phyloP scores from a whole-genome alignment of 35 echinoderm and acorn worm genomes.

The Diadema setosum region DNA sequence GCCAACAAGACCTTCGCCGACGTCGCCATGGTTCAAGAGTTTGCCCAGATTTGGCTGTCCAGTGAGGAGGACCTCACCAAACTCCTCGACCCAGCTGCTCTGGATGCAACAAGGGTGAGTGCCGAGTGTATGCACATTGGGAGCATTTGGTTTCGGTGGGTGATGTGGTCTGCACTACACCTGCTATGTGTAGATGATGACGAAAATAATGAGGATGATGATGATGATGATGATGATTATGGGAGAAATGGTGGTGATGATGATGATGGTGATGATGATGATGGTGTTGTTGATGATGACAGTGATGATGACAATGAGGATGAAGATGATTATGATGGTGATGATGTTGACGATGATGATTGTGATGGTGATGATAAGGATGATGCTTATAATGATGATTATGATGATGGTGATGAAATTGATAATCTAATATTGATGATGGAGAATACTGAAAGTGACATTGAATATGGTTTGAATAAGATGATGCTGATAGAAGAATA shows the following conservation, averaged over 20 bases:
- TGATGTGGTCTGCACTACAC: background rate
- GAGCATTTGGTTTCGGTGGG: background rate
- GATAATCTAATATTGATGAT: too few species aligned
- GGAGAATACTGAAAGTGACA: too few species aligned
- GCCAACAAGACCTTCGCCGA: constrained; percentile 38
- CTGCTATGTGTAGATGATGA: background rate
- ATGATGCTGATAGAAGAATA: too few species aligned
- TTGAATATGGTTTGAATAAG: too few species aligned
- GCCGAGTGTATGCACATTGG: background rate
- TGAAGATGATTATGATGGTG: too few species aligned
- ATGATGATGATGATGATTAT: background rate
- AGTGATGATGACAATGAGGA: background rate
- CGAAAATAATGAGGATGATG: background rate
- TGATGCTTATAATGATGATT: too few species aligned
- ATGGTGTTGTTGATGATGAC: background rate
- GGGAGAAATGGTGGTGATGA: background rate
- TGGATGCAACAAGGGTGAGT: background rate
- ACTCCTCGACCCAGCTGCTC: background rate
- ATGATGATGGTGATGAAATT: too few species aligned
- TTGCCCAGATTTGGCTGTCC: constrained; percentile 19
- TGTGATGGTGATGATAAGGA: too few species aligned
- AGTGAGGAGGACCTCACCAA: background rate
- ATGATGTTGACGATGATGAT: too few species aligned
- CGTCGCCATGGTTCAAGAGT: constrained; percentile 16
- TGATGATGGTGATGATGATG: background rate